Conservation (phyloP, 1,140 invertebrate species). For the Drosophila pseudoananassae region DNA sequence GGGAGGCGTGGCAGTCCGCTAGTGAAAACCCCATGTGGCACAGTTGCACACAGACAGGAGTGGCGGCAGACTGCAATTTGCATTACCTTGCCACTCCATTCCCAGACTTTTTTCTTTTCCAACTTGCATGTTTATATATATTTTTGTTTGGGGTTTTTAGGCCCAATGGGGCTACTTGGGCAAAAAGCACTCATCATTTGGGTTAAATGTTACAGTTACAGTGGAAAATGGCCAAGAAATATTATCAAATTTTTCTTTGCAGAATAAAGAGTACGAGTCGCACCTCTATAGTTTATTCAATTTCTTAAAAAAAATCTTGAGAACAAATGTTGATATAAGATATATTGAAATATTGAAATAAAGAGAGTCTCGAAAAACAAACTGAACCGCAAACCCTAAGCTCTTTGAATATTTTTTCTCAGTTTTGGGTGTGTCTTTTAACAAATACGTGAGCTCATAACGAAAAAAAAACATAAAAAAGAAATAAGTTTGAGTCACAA, state of each 20-base stretch:
- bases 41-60: conserved; percentile 44
- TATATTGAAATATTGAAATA: too few species aligned
- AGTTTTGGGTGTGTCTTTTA: neutral
- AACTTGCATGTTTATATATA: conserved; percentile 10
- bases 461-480: neutral
- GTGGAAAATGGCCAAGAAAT: neutral
- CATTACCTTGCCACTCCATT: conserved; percentile 24
- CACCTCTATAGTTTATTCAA: neutral
- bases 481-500: neutral
- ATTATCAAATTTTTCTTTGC: neutral
- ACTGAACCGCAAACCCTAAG: too few species aligned
- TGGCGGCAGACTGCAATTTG: conserved; percentile 45
- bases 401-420: neutral
- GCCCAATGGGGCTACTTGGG: conserved; percentile 48
- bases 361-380: conserved; percentile 6
- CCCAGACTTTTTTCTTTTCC: conserved; percentile 6
- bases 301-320: neutral
- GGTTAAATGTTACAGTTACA: conserved; percentile 41
- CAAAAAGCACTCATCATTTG: conserved; percentile 42
- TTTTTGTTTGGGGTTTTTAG: conserved; percentile 20
- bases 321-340: neutral
- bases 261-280: too few species aligned
- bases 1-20: conserved; percentile 10
- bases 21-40: conserved; percentile 55
- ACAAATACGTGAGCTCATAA: neutral